Evolutionary conservation across 2,113 vertebrate species (phyloP).

Genomic region (Ochotona curzoniae): DNA sequence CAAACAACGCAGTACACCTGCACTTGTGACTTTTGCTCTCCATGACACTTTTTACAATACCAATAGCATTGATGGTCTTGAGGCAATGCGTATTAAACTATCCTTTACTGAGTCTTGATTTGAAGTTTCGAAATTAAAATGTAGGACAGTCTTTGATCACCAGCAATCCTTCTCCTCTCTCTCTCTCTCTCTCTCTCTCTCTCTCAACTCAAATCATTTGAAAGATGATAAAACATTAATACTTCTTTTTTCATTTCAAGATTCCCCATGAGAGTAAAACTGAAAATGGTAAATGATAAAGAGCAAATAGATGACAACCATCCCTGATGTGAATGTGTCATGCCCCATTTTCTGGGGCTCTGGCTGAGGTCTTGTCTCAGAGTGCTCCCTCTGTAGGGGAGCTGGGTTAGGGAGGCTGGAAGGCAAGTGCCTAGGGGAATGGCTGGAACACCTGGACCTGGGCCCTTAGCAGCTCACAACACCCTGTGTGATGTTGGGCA

Average conservation of each 20-base stretch:
- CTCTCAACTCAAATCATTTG: background rate
- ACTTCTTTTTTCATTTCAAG: background rate
- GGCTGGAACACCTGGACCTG: background rate
- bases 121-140: slow-evolving; percentile 51
- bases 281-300: background rate
- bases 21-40: background rate
- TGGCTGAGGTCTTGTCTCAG: too few species aligned
- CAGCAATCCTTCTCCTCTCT: background rate
- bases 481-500: background rate
- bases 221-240: background rate
- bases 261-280: background rate
- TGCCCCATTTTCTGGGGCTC: background rate
- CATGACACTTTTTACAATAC: background rate
- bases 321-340: background rate
- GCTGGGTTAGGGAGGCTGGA: background rate
- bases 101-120: background rate
- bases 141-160: background rate
- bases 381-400: background rate
- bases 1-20: background rate
- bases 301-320: background rate
- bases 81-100: background rate
- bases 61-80: background rate
- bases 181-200: background rate
- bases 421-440: background rate
- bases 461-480: background rate